Percentiles rank a stretch among this genome's conserved stretches.
Conservation (phyloP, 1,140 invertebrate species). For the Pogonognathellus flavescens region DNA sequence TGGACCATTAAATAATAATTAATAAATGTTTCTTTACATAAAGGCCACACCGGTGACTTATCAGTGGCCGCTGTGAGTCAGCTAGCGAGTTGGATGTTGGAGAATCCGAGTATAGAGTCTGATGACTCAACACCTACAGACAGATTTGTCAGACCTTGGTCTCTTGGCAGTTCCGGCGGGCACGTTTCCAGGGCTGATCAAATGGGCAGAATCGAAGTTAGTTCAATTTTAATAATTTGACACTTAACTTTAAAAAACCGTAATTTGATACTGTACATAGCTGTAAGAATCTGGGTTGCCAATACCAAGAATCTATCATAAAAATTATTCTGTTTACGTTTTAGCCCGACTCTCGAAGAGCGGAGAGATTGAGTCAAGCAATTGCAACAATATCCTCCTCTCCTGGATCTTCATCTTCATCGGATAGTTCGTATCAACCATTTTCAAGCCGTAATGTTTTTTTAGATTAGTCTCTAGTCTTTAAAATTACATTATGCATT, state of each 20-base stretch:
- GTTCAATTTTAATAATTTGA: background rate
- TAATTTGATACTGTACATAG: too few species aligned
- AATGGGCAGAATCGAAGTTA: conserved; percentile 30
- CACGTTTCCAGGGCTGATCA: conserved; percentile 21
- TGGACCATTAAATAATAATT: too few species aligned
- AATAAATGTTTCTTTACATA: conserved; percentile 29
- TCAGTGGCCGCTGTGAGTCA: conserved; percentile 75
- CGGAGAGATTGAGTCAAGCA: conserved; percentile 19
- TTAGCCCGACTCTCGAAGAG: conserved; percentile 2
- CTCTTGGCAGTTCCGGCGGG: background rate
- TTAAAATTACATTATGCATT: background rate
- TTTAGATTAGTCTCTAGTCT: background rate
- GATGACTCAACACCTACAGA: conserved; percentile 18
- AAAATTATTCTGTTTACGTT: background rate
- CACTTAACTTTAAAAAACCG: too few species aligned
- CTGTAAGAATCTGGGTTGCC: too few species aligned
- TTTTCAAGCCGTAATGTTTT: conserved; percentile 35
- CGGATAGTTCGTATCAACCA: conserved; percentile 43
- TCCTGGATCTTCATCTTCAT: conserved; percentile 19
- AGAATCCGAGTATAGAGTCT: conserved; percentile 74
- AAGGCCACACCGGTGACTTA: conserved; percentile 74
- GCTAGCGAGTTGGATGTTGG: conserved; percentile 79
- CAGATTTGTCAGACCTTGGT: conserved; percentile 47
- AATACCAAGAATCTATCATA: too few species aligned
- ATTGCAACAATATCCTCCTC: conserved; percentile 31